Evolutionary conservation across 37 sponge, comb jelly and placozoan genomes (phyloP).

Genomic region (Bolinopsis microptera): DNA sequence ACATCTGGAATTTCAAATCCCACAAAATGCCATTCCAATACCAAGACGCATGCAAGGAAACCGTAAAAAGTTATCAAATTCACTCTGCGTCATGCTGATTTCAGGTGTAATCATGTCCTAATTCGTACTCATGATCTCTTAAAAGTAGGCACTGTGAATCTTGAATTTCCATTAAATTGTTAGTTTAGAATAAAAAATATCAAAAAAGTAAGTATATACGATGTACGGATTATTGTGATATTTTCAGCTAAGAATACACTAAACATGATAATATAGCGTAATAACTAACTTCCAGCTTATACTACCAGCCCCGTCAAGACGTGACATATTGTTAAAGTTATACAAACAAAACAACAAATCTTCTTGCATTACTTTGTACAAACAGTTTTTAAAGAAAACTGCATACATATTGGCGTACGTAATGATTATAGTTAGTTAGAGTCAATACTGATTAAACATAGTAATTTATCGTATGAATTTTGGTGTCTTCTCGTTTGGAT

Average conservation of each 20-base stretch:
- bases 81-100: too few relatives aligned
- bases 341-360: background rate
- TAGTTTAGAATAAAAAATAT: too few relatives aligned
- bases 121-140: too few relatives aligned
- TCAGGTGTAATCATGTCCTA: too few relatives aligned
- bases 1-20: background rate
- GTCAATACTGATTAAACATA: background rate
- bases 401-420: too few relatives aligned
- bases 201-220: too few relatives aligned
- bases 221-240: too few relatives aligned
- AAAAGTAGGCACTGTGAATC: too few relatives aligned
- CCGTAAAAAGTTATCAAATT: background rate
- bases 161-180: too few relatives aligned
- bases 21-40: background rate
- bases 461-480: background rate
- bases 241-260: too few relatives aligned
- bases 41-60: background rate
- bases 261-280: too few relatives aligned
- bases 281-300: background rate
- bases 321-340: too few relatives aligned
- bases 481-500: background rate
- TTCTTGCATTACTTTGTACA: background rate
- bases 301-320: background rate
- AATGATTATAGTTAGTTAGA: background rate
- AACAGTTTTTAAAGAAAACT: background rate